Evolutionary conservation across 1,140 invertebrate genomes (phyloP).

Genomic region (Dufourea novaeangliae): DNA sequence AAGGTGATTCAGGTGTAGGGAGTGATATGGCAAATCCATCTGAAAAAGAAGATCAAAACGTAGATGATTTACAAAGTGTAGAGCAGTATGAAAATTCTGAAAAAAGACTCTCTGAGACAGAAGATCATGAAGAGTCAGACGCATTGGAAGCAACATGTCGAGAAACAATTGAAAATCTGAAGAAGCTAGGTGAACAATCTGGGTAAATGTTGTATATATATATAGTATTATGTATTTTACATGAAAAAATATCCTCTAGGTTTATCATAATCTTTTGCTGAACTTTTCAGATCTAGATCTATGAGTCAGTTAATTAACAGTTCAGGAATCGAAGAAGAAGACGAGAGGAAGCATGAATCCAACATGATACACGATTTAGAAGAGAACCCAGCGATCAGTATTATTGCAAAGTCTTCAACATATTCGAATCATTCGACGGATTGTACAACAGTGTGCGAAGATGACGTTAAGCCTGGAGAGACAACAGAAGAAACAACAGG

Average conservation of each 20-base stretch:
- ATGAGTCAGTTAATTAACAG: constrained; percentile 53
- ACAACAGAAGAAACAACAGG: constrained; percentile 13
- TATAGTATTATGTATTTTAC: not conserved
- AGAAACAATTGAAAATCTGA: constrained; percentile 80
- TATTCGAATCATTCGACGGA: constrained; percentile 55
- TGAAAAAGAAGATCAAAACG: constrained; percentile 79
- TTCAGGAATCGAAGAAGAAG: constrained; percentile 56
- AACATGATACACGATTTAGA: constrained; percentile 61
- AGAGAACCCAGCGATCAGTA: constrained; percentile 68
- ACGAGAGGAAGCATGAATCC: constrained; percentile 51
- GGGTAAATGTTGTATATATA: constrained; percentile 67
- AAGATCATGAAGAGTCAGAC: constrained; percentile 77
- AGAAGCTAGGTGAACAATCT: constrained; percentile 78
- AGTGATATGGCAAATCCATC: constrained; percentile 79
- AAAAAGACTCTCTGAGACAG: constrained; percentile 68
- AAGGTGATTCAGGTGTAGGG: constrained; percentile 79
- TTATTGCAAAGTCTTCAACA: constrained; percentile 69
- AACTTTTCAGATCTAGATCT: constrained; percentile 68
- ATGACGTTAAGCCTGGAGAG: constrained; percentile 51
- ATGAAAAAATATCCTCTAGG: not conserved
- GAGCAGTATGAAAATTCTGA: constrained; percentile 74
- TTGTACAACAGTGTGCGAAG: constrained; percentile 24
- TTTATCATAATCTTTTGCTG: not conserved
- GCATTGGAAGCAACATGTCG: constrained; percentile 78
- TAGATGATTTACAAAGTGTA: constrained; percentile 72